Evolutionary conservation across 2,113 vertebrate species (phyloP), one percentile per base, ranked within the genome.

Genomic region (Rutilus rutilus): DNA sequence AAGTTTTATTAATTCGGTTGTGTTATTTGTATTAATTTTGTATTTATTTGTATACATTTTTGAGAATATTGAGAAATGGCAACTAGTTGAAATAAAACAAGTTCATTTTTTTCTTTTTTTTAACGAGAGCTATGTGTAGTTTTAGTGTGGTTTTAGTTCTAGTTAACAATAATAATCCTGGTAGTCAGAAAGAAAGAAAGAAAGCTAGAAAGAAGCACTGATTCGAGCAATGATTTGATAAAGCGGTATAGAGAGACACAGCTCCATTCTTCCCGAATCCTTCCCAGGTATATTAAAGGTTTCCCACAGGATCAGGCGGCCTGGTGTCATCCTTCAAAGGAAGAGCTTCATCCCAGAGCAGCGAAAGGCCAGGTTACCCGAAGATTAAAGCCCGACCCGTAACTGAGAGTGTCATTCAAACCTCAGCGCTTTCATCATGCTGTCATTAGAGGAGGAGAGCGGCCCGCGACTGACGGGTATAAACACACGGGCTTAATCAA

Each of bases 331-430:
- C 74, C 78, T 91, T 88, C 74, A 84, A 89, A 87, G 79, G 60
- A 15, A 83, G 65, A 67, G 67, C 17, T 88, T 69, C 77, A 83
- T 74, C 30, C 65, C 33, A 50, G 19, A 71, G 75, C 39, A 87
- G 45, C 79, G 19, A 67, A 76, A 89, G 77, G 85, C 62, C 84
- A 64, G 64, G 86, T 90, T 85, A 82, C 74, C 85, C 83, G 47
- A 50, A 84, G 87, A 91, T 90, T 87, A 85, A 78, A 89, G 69
- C 78, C 80, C 77, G 19, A 74, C 7, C 39, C 60, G 78, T 86
- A 67, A 81, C 76, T 83, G 84, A 86, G 79, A 50, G 54, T 90
- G 90, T 91, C 89, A 83, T 86, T 92, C 87, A 86, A 30, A 83
- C 73, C 84, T 2, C 17, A 30, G 36, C 79, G 19, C 76, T 84